These are phyloP conservation scores for Drymonia ruficornis DNA, from an alignment of 2,888 invertebrate genomes.

Conservation along the genomic window DNA sequence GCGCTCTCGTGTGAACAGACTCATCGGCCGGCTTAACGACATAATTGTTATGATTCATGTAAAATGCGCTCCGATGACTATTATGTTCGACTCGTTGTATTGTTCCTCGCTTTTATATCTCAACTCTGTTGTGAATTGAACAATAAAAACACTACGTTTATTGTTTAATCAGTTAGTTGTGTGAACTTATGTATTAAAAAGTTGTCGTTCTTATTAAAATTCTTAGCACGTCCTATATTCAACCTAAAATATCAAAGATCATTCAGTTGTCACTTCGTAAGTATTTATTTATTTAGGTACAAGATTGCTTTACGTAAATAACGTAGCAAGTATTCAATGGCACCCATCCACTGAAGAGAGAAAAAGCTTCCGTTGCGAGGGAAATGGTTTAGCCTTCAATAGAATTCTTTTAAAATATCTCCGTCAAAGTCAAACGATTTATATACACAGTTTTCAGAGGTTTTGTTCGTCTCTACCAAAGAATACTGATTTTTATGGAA, in stretches of 20 bases:
- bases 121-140: background rate
- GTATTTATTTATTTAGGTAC: no score
- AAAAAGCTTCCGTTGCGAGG: background rate
- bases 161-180: no score
- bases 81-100: background rate
- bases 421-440: background rate
- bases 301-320: no score
- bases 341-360: no score
- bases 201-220: no score
- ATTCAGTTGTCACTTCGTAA: no score
- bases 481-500: background rate
- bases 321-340: no score
- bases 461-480: background rate
- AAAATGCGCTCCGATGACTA: slow-evolving; percentile 11
- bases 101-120: background rate
- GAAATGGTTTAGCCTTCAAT: background rate
- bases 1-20: slow-evolving; percentile 31
- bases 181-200: no score
- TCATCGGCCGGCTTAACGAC: slow-evolving; percentile 5
- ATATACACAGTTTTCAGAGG: background rate
- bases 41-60: slow-evolving; percentile 24
- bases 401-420: background rate
- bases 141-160: background rate
- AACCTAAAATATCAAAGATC: no score
- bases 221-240: no score